Conservation (phyloP, 2,113 vertebrate species). For the Budorcas taxicolor region DNA sequence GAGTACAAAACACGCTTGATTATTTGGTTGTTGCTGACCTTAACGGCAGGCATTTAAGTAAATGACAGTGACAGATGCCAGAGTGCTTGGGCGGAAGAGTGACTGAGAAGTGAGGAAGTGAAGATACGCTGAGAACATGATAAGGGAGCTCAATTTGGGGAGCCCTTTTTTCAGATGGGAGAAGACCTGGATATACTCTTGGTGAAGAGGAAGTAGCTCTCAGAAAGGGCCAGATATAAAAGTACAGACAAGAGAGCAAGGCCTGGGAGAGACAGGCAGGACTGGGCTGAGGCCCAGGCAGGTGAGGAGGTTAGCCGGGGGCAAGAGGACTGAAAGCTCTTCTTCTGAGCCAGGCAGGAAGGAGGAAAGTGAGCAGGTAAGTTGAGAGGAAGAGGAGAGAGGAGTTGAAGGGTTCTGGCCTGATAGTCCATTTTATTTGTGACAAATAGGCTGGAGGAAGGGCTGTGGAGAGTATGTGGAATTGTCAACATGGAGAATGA, state of each 20-base stretch:
- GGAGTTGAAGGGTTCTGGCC: not conserved
- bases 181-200: not conserved
- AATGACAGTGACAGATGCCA: not conserved
- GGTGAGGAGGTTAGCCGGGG: not conserved
- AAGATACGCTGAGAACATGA: not conserved
- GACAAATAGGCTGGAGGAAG: not conserved
- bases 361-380: not conserved
- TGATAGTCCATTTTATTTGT: not conserved
- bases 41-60: not conserved
- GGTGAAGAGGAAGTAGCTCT: not conserved
- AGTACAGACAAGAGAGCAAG: not conserved
- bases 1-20: not conserved
- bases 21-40: not conserved
- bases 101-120: not conserved
- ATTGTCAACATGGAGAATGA: not conserved
- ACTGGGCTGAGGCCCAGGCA: not conserved
- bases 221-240: not conserved
- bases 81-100: not conserved
- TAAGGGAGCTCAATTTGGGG: not conserved
- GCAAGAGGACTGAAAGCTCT: not conserved
- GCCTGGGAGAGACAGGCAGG: not conserved
- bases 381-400: not conserved
- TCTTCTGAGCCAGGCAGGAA: not conserved
- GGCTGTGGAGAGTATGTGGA: not conserved
- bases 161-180: not conserved